Evolutionary conservation across 2,797 vertebrate species (phyloP).

Genomic region (Rhinichthys osculus): DNA sequence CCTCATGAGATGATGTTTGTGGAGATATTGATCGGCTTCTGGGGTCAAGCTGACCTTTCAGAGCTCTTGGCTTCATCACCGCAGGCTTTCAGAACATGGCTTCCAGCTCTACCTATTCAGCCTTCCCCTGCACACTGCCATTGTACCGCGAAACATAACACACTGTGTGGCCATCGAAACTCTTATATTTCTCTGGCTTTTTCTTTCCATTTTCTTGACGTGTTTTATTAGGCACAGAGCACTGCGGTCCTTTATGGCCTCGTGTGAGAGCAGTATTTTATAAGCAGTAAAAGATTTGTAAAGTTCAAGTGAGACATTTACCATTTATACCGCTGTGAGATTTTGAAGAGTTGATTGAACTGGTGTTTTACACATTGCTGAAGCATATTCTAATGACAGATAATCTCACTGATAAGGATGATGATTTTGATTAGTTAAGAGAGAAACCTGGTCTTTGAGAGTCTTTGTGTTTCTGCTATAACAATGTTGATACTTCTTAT

Average conservation of each 20-base stretch:
- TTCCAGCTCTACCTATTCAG: slow-evolving; percentile 46
- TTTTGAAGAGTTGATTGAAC: slow-evolving; percentile 58
- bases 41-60: slow-evolving; percentile 34
- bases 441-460: slow-evolving; percentile 23
- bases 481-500: slow-evolving; percentile 63
- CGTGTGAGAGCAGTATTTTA: slow-evolving; percentile 73
- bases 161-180: slow-evolving; percentile 48
- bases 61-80: slow-evolving; percentile 15
- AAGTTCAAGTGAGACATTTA: slow-evolving; percentile 63
- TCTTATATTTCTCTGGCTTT: slow-evolving; percentile 67
- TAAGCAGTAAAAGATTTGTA: slow-evolving; percentile 79
- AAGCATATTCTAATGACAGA: slow-evolving; percentile 35
- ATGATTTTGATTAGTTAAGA: slow-evolving; percentile 66
- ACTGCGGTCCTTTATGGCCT: slow-evolving; percentile 57
- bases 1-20: slow-evolving; percentile 20
- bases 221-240: slow-evolving; percentile 72
- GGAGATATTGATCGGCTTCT: slow-evolving; percentile 19
- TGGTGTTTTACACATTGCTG: slow-evolving; percentile 70
- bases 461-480: slow-evolving; percentile 56
- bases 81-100: slow-evolving; percentile 36
- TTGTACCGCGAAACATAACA: slow-evolving; percentile 35
- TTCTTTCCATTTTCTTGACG: slow-evolving; percentile 66
- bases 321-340: slow-evolving; percentile 74
- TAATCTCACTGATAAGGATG: slow-evolving; percentile 65
- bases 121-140: slow-evolving; percentile 45